These are phyloP conservation scores for Kryptolebias ocellatus DNA, from an alignment of 2,797 vertebrate species.

Conservation along the genomic window DNA sequence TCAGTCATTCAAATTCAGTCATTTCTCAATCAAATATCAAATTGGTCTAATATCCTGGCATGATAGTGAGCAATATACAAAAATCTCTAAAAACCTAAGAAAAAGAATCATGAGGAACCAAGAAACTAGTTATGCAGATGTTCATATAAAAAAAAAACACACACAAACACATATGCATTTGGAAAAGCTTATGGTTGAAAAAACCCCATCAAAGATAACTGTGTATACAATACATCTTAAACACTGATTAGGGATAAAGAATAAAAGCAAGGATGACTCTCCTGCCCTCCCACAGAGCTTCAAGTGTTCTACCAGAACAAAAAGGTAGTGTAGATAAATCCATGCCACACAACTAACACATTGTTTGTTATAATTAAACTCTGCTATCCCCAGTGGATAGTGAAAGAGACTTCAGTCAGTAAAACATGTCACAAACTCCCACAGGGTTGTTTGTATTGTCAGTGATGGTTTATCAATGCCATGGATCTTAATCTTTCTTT, in stretches of 20 bases:
- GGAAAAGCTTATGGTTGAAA: slow-evolving; percentile 10
- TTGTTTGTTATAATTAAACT: slow-evolving; percentile 74
- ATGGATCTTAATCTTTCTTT: slow-evolving; percentile 73
- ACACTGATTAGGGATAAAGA: slow-evolving; percentile 28
- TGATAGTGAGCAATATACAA: no score
- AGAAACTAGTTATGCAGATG: background rate
- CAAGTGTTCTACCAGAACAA: slow-evolving; percentile 24
- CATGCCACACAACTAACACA: slow-evolving; percentile 46
- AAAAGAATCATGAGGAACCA: background rate
- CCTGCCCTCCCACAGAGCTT: slow-evolving; percentile 18
- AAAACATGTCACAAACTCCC: slow-evolving; percentile 67
- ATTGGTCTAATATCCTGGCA: no score
- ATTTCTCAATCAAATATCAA: no score
- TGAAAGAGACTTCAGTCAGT: slow-evolving; percentile 60
- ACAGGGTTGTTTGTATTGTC: slow-evolving; percentile 70
- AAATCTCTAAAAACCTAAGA: no score
- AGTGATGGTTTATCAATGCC: slow-evolving; percentile 76
- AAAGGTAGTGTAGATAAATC: slow-evolving; percentile 47
- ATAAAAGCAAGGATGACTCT: slow-evolving; percentile 27
- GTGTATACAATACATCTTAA: slow-evolving; percentile 12
- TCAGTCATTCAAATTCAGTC: no score
- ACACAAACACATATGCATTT: background rate
- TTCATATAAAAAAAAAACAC: slow-evolving; percentile 2
- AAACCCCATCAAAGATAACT: slow-evolving; percentile 23
- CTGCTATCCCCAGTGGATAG: slow-evolving; percentile 45